phyloP scores from a whole-genome alignment of 2,113 vertebrate species.

The Syrrhaptes paradoxus region DNA sequence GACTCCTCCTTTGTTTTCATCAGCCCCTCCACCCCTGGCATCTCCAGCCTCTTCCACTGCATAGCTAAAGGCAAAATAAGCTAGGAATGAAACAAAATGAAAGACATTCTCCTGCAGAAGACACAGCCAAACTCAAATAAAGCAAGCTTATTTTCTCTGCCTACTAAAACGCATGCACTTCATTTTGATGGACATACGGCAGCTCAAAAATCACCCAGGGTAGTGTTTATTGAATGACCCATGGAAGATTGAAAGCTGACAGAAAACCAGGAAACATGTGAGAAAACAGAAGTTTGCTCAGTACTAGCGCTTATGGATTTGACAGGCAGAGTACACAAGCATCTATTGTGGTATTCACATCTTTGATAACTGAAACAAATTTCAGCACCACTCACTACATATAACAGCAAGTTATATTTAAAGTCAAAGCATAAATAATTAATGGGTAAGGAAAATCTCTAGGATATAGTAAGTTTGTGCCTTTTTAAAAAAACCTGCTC shows the following conservation, averaged over 20 bases:
- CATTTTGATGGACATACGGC: conserved; percentile 67
- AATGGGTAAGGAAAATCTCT: not conserved
- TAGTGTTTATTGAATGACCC: conserved; percentile 66
- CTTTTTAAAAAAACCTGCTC: not conserved
- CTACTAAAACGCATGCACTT: conserved; percentile 31
- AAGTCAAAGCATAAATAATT: not conserved
- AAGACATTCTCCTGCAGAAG: conserved; percentile 7
- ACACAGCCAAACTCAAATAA: conserved; percentile 37
- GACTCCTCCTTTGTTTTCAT: not conserved
- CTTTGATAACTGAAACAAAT: conserved; percentile 21
- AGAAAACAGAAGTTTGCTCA: conserved; percentile 61
- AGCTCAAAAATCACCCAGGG: conserved; percentile 56
- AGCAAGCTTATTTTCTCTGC: conserved; percentile 43
- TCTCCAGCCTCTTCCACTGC: not conserved
- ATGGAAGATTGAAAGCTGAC: conserved; percentile 61
- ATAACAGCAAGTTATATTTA: not conserved
- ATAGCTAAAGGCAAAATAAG: conserved; percentile 26
- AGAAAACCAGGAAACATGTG: conserved; percentile 61
- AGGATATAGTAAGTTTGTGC: not conserved
- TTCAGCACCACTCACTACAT: not conserved
- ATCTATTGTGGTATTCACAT: conserved; percentile 17
- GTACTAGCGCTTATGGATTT: conserved; percentile 4
- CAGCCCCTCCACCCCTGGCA: not conserved
- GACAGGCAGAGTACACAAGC: conserved; percentile 40
- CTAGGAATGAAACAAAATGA: not conserved